A percentile compares a stretch with the other conserved stretches of the same genome.
phyloP scores from a whole-genome alignment of 1,140 invertebrate genomes.

The Pseudoatta argentina region DNA sequence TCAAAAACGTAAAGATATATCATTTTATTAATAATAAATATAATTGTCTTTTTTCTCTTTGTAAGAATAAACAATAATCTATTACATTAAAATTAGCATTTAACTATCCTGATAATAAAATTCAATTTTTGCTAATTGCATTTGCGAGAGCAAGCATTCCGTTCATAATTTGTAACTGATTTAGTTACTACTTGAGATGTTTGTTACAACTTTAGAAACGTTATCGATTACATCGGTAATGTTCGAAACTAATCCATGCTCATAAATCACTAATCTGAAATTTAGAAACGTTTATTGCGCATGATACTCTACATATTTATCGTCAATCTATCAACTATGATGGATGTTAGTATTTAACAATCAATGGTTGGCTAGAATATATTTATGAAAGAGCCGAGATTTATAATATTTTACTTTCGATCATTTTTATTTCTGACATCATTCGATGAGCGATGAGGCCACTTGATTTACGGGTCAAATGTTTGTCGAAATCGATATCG shows the following conservation, averaged over 20 bases:
- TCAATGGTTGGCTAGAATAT: not conserved
- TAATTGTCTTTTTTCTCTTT: not conserved
- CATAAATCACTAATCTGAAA: slow-evolving; percentile 18
- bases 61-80: not conserved
- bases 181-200: not conserved
- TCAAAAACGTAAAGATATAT: not conserved
- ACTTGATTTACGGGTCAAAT: slow-evolving; percentile 22
- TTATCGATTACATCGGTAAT: not conserved
- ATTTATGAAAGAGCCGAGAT: not conserved
- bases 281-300: not conserved
- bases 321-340: not conserved
- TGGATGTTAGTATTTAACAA: not conserved
- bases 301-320: not conserved
- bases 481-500: slow-evolving; percentile 43
- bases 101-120: not conserved
- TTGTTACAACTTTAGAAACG: not conserved
- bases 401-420: too few relatives aligned
- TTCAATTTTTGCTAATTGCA: not conserved
- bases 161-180: not conserved
- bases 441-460: not conserved
- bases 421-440: too few relatives aligned
- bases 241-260: not conserved
- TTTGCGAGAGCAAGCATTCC: not conserved
- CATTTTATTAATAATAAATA: not conserved
- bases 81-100: not conserved